phyloP scores from a whole-genome alignment of 1,140 invertebrate genomes.

The Caenorhabditis brenneri region DNA sequence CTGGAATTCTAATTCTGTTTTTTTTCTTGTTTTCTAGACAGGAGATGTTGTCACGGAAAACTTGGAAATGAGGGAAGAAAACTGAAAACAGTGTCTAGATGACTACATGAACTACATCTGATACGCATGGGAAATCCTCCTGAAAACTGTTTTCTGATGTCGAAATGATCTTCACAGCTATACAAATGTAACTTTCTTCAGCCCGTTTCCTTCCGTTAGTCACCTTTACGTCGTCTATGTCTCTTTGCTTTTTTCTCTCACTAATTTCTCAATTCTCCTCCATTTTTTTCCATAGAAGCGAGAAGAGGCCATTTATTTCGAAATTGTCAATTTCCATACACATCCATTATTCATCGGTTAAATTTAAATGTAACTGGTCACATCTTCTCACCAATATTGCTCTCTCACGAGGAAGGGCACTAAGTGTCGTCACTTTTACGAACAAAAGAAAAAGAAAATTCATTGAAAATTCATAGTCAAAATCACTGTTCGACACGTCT shows the following conservation, averaged over 20 bases:
- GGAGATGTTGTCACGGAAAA: neutral
- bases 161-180: neutral
- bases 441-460: neutral
- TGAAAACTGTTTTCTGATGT: neutral
- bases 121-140: neutral
- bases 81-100: neutral
- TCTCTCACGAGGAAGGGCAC: neutral
- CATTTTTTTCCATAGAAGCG: neutral
- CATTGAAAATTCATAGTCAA: constrained; percentile 13
- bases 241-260: neutral
- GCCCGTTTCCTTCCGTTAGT: neutral
- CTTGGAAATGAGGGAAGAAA: neutral
- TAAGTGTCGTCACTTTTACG: neutral
- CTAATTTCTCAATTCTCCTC: constrained; percentile 4
- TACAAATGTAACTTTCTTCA: neutral
- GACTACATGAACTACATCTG: constrained; percentile 1
- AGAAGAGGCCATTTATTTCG: neutral
- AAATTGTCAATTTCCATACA: constrained; percentile 8
- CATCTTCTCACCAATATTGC: neutral
- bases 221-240: neutral
- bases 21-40: neutral
- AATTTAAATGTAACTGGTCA: constrained; percentile 17
- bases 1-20: neutral
- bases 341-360: constrained; percentile 12
- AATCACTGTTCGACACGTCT: neutral